A percentile compares a stretch with the other conserved stretches of the same genome.
Evolutionary conservation across 2,888 invertebrate genomes (phyloP).

Genomic region (Arge pagana): DNA sequence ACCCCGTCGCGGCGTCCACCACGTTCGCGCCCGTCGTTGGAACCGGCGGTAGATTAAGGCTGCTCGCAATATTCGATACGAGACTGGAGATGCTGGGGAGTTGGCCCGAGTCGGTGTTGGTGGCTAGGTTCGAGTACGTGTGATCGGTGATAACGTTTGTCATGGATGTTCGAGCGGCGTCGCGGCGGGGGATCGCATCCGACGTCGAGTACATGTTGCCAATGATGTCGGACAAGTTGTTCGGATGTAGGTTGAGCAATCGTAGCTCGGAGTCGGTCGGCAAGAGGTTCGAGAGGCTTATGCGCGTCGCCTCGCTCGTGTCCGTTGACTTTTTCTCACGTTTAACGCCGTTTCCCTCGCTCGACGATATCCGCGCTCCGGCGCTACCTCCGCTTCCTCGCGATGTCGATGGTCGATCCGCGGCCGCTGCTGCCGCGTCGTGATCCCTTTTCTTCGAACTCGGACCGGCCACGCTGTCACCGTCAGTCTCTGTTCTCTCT

Average conservation of each 20-base stretch:
- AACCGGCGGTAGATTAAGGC: slow-evolving; percentile 24
- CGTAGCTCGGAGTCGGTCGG: slow-evolving; percentile 36
- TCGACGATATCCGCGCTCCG: no score
- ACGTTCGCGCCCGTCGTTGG: no score
- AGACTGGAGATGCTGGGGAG: slow-evolving; percentile 37
- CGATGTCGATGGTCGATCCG: slow-evolving; percentile 32
- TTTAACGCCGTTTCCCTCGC: not conserved
- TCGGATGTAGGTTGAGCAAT: slow-evolving; percentile 24
- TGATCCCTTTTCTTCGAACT: no score
- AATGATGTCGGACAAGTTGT: slow-evolving; percentile 30
- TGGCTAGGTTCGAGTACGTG: slow-evolving; percentile 40
- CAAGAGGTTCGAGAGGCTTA: slow-evolving; percentile 33
- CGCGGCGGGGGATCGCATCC: no score
- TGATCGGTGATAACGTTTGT: slow-evolving; percentile 38
- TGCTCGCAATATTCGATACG: slow-evolving; percentile 32
- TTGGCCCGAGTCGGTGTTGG: slow-evolving; percentile 26
- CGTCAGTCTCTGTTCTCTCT: slow-evolving; percentile 34
- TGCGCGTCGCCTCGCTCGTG: slow-evolving; percentile 29
- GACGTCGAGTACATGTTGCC: slow-evolving; percentile 31
- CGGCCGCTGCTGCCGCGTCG: slow-evolving; percentile 18
- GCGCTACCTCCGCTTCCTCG: no score
- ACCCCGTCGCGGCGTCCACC: slow-evolving; percentile 7
- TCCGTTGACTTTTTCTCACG: slow-evolving; percentile 26
- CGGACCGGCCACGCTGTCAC: slow-evolving; percentile 34
- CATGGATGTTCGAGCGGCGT: not conserved